These are phyloP conservation scores for Stictocephala bisonia DNA, from an alignment of 2,888 invertebrate genomes.

Conservation along the genomic window DNA sequence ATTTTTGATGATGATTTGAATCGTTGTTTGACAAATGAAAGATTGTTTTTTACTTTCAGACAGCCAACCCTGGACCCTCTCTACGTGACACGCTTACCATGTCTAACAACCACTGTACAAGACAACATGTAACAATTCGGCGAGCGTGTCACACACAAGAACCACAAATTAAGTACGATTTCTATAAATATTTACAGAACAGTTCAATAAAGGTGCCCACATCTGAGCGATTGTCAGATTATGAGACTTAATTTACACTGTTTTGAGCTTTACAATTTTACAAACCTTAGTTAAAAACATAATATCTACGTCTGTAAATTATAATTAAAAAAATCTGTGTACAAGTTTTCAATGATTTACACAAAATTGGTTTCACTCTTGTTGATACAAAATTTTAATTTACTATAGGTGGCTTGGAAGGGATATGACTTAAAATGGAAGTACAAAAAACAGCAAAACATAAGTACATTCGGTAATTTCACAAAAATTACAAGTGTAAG, in stretches of 20 bases:
- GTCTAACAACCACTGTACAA: no score
- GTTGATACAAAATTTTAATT: no score
- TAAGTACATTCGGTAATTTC: no score
- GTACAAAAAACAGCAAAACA: constrained; percentile 10
- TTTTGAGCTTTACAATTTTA: constrained; percentile 42
- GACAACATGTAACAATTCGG: constrained; percentile 20
- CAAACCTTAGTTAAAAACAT: constrained; percentile 31
- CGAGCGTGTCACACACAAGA: neutral
- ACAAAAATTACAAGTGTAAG: no score
- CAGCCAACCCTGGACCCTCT: no score
- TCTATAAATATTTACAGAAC: constrained; percentile 32
- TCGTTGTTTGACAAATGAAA: no score
- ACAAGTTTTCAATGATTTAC: no score
- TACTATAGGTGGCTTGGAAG: no score
- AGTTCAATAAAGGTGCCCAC: constrained; percentile 25
- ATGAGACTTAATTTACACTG: constrained; percentile 31
- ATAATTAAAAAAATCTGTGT: constrained; percentile 2
- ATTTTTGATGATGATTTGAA: no score
- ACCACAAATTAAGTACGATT: constrained; percentile 27
- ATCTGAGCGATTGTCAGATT: constrained; percentile 39
- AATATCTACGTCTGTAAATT: constrained; percentile 21
- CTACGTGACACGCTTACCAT: no score
- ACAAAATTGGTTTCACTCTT: no score
- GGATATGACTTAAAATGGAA: neutral
- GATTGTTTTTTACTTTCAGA: no score